Conservation (phyloP, 2,888 invertebrate species). For the Dendrolimus houi region DNA sequence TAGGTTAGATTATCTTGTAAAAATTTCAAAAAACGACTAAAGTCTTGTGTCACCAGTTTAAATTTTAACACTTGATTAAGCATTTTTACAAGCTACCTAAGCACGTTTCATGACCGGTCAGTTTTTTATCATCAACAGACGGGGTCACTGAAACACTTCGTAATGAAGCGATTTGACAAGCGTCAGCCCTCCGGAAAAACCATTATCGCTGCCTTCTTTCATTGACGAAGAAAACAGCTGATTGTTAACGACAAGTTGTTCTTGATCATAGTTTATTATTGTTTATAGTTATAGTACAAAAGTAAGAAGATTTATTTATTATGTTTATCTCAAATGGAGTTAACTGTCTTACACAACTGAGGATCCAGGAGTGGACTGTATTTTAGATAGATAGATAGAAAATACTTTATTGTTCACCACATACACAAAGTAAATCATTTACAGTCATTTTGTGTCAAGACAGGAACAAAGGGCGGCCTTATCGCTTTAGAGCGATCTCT, state of each 20-base stretch:
- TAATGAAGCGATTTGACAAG: conserved; percentile 35
- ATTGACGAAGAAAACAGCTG: conserved; percentile 32
- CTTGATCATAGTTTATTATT: conserved; percentile 8
- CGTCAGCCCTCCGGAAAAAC: conserved; percentile 26
- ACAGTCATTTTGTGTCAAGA: too few relatives aligned
- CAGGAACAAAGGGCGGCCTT: too few relatives aligned
- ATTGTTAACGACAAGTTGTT: conserved; percentile 17
- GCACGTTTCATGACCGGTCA: not conserved
- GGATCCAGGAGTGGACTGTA: too few relatives aligned
- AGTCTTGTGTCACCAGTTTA: not conserved
- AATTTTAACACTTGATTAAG: not conserved
- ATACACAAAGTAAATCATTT: too few relatives aligned
- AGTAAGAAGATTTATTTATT: not conserved
- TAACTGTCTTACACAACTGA: too few relatives aligned
- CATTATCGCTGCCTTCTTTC: conserved; percentile 23
- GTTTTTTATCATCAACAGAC: conserved; percentile 13
- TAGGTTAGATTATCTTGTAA: too few relatives aligned
- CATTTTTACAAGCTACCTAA: conserved; percentile 1
- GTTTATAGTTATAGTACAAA: conserved; percentile 16
- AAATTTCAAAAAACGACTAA: too few relatives aligned
- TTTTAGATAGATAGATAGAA: too few relatives aligned
- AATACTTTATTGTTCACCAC: too few relatives aligned
- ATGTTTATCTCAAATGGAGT: too few relatives aligned
- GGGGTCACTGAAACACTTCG: conserved; percentile 15
- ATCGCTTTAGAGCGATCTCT: too few relatives aligned